Base-by-base conservation (phyloP, 1,140 invertebrate species). In the Wasmannia auropunctata region DNA sequence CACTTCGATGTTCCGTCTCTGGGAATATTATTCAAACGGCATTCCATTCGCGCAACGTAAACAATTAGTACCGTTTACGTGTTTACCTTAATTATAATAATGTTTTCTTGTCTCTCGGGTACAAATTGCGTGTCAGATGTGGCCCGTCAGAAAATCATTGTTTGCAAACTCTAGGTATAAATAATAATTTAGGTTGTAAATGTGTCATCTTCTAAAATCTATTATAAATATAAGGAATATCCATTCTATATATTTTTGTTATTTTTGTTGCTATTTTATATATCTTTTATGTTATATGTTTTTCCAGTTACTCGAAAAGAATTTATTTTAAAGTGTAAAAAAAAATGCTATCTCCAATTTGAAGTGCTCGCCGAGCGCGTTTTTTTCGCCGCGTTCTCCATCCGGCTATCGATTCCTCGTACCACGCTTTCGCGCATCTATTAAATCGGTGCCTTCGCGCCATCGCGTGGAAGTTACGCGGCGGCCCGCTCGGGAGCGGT, bases 391-490 rank as follows among this genome's bases (percentile, higher is more conserved):
- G 6, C 11, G 6, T 58, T 16, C 34, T 14, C n/a, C 51, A 6
- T 43, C 19, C 19, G n/a, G 3, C n/a, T 79, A 79, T 79, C 76
- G 76, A 79, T 79, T 65, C 28, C 58, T 40, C 34, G 49, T 74
- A 40, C 14, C 37, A 7, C 58, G 7, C n/a, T 79, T 79, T 51
- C 28, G 76, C 58, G 76, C 31, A 22, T 28, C 76, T 79, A 79
- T 79, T 79, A 79, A 65, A 79, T 65, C 75, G 56, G 40, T 40
- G 19, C 56, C 56, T 11, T 62, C 56, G 56, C 37, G 37, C 58
- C 58, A 81, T 81, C 79, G 79, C 79, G 49, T 81, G 63, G 79
- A 81, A 81, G 37, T 58, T 72, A 43, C 34, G 37, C 62, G 10
- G 37, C 62, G 10, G 75, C 51, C 22, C 74, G n/a, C 25, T n/a